These are phyloP conservation scores for Heliconius eleuchia DNA, from an alignment of 1,140 invertebrate species.

Conservation along the genomic window DNA sequence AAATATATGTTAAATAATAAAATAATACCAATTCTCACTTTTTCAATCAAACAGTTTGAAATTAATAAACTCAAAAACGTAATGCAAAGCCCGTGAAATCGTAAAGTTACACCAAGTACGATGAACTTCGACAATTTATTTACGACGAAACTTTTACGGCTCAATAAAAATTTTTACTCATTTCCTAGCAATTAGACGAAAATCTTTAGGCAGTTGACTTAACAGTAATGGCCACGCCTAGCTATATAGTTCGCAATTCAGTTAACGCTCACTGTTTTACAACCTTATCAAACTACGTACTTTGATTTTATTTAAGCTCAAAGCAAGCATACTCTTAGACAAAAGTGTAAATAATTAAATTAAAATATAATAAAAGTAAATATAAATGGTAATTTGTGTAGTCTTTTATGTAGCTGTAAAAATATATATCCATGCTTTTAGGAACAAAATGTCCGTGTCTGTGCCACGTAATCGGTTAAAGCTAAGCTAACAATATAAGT, in stretches of 20 bases:
- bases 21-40: not conserved
- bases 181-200: slow-evolving; percentile 47
- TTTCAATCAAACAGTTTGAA: not conserved
- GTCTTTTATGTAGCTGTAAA: no score
- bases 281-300: not conserved
- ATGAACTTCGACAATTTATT: slow-evolving; percentile 50
- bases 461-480: no score
- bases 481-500: no score
- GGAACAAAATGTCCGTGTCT: no score
- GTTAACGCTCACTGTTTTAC: slow-evolving; percentile 14
- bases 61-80: slow-evolving; percentile 41
- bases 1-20: not conserved
- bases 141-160: slow-evolving; percentile 48
- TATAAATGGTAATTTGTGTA: no score
- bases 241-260: slow-evolving; percentile 30
- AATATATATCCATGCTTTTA: no score
- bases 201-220: slow-evolving; percentile 38
- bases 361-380: not conserved
- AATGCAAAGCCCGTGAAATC: slow-evolving; percentile 44
- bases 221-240: slow-evolving; percentile 22
- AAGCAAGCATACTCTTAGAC: not conserved
- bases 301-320: not conserved
- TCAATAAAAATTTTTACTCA: slow-evolving; percentile 51
- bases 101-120: slow-evolving; percentile 38
- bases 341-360: not conserved